Evolutionary conservation across 2,888 invertebrate species (phyloP), one percentile per base, ranked within the genome.

Genomic region (Tinea trinotella): DNA sequence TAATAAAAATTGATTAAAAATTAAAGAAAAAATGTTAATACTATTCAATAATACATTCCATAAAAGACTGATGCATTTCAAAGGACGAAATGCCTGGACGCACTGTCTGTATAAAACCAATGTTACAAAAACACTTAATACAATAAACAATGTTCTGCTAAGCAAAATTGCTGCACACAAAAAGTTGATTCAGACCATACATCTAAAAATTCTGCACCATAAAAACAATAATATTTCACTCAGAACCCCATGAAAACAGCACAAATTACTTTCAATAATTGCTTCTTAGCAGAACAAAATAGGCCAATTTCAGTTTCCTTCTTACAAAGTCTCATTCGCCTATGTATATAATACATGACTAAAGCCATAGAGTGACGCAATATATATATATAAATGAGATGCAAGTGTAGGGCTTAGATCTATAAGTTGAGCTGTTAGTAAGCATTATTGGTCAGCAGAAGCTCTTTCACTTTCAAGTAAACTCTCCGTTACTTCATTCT

Each of bases 41-140:
- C 80, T 83, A 73, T 71, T 64, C 35, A 74, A 70, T 78, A 78
- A 83, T 81, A 81, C 76, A 81, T 78, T 75, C 74, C 72, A 71
- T 72, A 50, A 50, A 22, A 48, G 48, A 69, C 64, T 62, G 65
- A 64, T 63, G 64, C 67, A 72, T 6, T n/a, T 40, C 2, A 40
- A 40, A 40, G 13, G 40, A 35, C 10, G 6, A 40, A 30, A 30
- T 30, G 4, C 15, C 19, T 19, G 48, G 48, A 48, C 48, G 13
- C 40, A 40, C 40, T 7, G 7, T 2, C 30, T 30, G 7, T 30
- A 30, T 4, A 4, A 30, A 10, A 40, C 13, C 67, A 64, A 60
- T 65, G 66, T 70, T 73, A 71, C 69, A 65, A 69, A 71, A 70
- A 65, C 30, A 62, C 64, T 68, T 71, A n/a, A n/a, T n/a, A n/a